Evolutionary conservation across 2,113 vertebrate genomes (phyloP).

Genomic region (Eptatretus burgeri): DNA sequence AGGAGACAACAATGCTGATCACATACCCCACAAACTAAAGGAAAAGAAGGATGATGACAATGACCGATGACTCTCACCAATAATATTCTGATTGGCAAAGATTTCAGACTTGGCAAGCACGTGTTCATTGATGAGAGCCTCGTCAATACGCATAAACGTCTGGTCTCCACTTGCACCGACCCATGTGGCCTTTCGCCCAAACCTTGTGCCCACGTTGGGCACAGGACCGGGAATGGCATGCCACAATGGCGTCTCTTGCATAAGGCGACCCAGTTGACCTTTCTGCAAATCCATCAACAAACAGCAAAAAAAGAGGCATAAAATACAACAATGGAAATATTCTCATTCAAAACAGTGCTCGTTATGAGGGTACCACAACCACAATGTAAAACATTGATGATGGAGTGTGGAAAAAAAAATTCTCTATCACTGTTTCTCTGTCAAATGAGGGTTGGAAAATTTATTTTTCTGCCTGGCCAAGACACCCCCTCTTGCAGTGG

Average conservation of each 20-base stretch:
- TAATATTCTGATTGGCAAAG: conserved; percentile 92
- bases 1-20: background rate
- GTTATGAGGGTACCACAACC: too few species aligned
- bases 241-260: conserved; percentile 90
- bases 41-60: background rate
- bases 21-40: background rate
- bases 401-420: too few species aligned
- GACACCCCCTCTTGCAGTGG: too few species aligned
- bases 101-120: conserved; percentile 91
- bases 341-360: too few species aligned
- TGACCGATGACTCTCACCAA: conserved; percentile 24
- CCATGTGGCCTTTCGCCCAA: conserved; percentile 87
- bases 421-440: too few species aligned
- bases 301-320: too few species aligned
- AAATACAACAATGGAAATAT: too few species aligned
- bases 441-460: too few species aligned
- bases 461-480: too few species aligned
- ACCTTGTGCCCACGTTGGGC: conserved; percentile 92
- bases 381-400: too few species aligned
- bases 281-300: conserved; percentile 27
- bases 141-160: conserved; percentile 79
- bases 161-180: conserved; percentile 92
- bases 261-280: conserved; percentile 77
- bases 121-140: conserved; percentile 94
- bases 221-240: conserved; percentile 83